Conservation (phyloP, 2,113 vertebrate genomes). For the Circaetus cinerascens region DNA sequence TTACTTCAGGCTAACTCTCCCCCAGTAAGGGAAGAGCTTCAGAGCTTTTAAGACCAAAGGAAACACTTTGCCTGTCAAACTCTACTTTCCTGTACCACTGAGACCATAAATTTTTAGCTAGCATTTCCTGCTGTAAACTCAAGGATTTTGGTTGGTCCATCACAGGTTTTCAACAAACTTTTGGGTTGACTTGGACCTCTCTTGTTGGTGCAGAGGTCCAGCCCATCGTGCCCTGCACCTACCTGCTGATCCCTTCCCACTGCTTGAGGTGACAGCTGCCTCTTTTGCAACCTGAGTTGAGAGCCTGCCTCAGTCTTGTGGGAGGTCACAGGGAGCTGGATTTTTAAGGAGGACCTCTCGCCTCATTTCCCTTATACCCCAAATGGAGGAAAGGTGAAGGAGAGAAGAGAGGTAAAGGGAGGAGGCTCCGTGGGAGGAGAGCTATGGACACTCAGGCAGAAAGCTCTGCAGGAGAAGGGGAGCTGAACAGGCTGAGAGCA, state of each 20-base stretch:
- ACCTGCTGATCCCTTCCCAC: background rate
- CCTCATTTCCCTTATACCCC: background rate
- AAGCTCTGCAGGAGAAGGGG: background rate
- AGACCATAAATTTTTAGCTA: background rate
- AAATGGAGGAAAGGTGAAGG: background rate
- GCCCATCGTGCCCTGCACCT: accelerated
- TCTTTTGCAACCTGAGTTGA: background rate
- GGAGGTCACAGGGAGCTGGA: background rate
- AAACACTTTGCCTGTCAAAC: constrained; percentile 8
- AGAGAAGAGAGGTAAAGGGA: background rate
- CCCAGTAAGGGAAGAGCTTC: background rate
- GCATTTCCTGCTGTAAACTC: background rate
- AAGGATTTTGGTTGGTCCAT: background rate
- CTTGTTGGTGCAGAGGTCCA: background rate
- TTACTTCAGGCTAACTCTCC: background rate
- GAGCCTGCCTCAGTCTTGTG: background rate
- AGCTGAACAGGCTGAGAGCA: background rate
- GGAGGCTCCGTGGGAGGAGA: background rate
- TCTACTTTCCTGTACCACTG: background rate
- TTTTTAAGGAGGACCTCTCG: background rate
- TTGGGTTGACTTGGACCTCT: background rate
- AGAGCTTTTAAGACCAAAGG: background rate
- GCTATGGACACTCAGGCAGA: background rate
- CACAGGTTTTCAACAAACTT: background rate
- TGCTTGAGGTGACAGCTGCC: background rate